Percentiles rank a stretch among this genome's conserved stretches.
Conservation (phyloP, 2,888 invertebrate genomes). For the Conchocele bisecta region DNA sequence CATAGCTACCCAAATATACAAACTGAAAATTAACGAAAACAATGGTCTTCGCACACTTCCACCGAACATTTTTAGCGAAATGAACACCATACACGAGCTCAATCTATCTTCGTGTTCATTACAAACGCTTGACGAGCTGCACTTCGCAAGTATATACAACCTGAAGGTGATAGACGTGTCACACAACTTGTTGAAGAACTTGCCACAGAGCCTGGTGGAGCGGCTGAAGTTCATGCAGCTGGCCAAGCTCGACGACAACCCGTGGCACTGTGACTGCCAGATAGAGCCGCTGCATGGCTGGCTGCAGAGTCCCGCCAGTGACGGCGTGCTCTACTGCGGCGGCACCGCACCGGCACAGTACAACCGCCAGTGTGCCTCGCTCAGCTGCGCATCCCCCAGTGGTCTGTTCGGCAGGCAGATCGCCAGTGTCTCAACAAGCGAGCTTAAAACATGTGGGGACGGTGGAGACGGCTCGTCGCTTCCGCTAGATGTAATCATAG, state of each 20-base stretch:
- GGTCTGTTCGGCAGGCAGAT: slow-evolving; percentile 49
- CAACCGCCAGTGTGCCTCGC: slow-evolving; percentile 51
- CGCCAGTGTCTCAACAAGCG: slow-evolving; percentile 43
- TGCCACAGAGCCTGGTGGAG: slow-evolving; percentile 58
- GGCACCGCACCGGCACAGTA: slow-evolving; percentile 3
- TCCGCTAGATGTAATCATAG: slow-evolving; percentile 37
- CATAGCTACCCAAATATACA: slow-evolving; percentile 59
- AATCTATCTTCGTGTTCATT: slow-evolving; percentile 71
- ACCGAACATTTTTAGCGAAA: slow-evolving; percentile 56
- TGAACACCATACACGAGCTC: slow-evolving; percentile 64
- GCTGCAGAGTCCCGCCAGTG: slow-evolving; percentile 49
- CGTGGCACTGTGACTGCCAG: slow-evolving; percentile 74
- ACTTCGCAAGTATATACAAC: slow-evolving; percentile 54
- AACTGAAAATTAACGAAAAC: slow-evolving; percentile 64
- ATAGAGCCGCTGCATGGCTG: slow-evolving; percentile 69
- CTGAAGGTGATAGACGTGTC: slow-evolving; percentile 71
- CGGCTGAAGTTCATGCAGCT: slow-evolving; percentile 50
- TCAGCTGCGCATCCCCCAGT: slow-evolving; percentile 63
- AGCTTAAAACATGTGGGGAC: slow-evolving; percentile 51
- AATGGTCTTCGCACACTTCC: slow-evolving; percentile 63
- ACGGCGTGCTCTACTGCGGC: slow-evolving; percentile 49
- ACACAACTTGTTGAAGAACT: slow-evolving; percentile 63
- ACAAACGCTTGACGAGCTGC: slow-evolving; percentile 45
- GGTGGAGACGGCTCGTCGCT: not conserved
- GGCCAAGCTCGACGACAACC: slow-evolving; percentile 65